Conservation (phyloP, 2,888 invertebrate species). For the Heliothis peltigera region DNA sequence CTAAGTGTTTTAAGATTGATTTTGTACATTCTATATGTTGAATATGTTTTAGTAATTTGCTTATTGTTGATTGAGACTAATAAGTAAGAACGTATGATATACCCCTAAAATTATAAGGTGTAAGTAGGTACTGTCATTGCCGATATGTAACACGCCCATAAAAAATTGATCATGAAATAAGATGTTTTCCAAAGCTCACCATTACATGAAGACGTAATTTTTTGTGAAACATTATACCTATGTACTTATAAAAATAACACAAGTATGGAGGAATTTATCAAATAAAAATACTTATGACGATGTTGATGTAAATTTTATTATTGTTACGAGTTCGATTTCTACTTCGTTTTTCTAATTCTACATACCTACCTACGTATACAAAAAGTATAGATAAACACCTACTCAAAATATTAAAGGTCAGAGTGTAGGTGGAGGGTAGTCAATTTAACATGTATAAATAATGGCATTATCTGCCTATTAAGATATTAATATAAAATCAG, state of each 20-base stretch:
- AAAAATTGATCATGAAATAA: not conserved
- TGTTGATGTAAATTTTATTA: not conserved
- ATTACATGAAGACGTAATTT: not conserved
- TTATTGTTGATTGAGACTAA: too few species aligned
- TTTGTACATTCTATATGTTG: too few species aligned
- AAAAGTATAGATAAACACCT: slow-evolving; percentile 10
- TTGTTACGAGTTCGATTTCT: slow-evolving; percentile 19
- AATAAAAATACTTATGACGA: not conserved
- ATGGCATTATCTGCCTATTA: not conserved
- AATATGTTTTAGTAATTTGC: too few species aligned
- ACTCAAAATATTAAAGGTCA: slow-evolving; percentile 36
- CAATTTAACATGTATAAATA: not conserved
- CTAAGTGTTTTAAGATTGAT: too few species aligned
- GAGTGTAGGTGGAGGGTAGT: slow-evolving; percentile 9
- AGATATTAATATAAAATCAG: not conserved
- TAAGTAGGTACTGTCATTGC: not conserved
- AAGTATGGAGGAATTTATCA: not conserved
- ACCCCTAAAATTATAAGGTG: too few species aligned
- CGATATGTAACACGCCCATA: not conserved
- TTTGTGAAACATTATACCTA: not conserved
- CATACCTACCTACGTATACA: not conserved
- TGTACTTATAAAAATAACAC: not conserved
- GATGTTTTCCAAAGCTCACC: not conserved
- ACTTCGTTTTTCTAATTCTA: slow-evolving; percentile 17
- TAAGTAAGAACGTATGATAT: too few species aligned